Evolutionary conservation across 2,888 invertebrate species (phyloP).

Genomic region (Acholoe squamosa): DNA sequence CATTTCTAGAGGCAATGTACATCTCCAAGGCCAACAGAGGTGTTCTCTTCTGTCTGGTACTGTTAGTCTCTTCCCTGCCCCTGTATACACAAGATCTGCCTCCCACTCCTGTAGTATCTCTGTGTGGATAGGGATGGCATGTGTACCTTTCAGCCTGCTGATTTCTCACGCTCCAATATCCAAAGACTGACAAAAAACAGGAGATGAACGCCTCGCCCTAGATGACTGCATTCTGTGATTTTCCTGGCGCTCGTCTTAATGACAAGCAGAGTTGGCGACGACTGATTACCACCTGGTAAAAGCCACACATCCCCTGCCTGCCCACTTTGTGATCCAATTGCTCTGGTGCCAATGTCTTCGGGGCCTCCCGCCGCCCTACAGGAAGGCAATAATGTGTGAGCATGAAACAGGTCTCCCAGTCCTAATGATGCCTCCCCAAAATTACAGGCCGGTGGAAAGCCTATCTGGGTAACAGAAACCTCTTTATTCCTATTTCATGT

Average conservation of each 20-base stretch:
- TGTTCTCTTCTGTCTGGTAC: no score
- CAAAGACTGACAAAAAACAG: not conserved
- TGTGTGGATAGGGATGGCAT: not conserved
- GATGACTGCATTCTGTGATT: slow-evolving; percentile 15
- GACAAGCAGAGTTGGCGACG: not conserved
- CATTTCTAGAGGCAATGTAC: no score
- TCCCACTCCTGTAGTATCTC: not conserved
- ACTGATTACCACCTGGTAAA: slow-evolving; percentile 21
- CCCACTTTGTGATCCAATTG: slow-evolving; percentile 41
- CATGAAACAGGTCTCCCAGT: not conserved
- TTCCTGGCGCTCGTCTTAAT: not conserved
- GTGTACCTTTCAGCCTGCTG: not conserved
- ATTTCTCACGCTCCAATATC: not conserved
- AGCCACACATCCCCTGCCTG: not conserved
- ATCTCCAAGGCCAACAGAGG: no score
- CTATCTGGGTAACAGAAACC: not conserved
- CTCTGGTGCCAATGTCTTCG: not conserved
- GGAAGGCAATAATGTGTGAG: slow-evolving; percentile 11
- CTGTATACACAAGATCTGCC: not conserved
- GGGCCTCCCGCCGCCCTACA: not conserved
- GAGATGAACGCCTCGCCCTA: not conserved
- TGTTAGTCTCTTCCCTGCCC: not conserved
- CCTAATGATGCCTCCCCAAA: not conserved
- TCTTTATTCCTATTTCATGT: not conserved
- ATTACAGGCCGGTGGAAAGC: not conserved